Evolutionary conservation across 2,113 vertebrate species (phyloP).

Genomic region (Ameiurus melas): DNA sequence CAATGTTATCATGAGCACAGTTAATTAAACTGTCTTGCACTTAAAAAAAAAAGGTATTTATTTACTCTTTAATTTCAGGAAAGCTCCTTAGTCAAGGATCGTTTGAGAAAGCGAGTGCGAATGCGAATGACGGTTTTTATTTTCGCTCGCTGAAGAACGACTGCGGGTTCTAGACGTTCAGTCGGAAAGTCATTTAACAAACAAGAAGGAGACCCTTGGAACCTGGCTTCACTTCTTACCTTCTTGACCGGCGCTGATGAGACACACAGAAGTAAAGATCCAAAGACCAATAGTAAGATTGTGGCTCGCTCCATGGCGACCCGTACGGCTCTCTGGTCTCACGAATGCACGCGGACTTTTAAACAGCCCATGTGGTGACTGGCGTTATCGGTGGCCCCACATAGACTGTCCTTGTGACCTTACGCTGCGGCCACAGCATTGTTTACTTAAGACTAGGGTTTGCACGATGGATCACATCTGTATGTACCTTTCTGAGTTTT

Average conservation of each 20-base stretch:
- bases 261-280: slow-evolving; percentile 10
- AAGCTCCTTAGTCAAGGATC: background rate
- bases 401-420: background rate
- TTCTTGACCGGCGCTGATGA: background rate
- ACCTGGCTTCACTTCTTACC: background rate
- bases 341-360: background rate
- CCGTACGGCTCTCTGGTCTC: background rate
- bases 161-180: background rate
- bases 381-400: background rate
- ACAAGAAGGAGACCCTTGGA: background rate
- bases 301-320: slow-evolving; percentile 13
- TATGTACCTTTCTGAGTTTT: background rate
- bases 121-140: no score
- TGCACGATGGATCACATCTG: background rate
- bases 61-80: background rate
- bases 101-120: background rate
- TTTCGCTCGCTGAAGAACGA: background rate
- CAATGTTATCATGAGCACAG: background rate
- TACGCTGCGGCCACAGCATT: background rate
- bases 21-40: background rate
- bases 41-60: background rate
- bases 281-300: background rate
- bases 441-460: background rate
- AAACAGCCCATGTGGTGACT: background rate
- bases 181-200: background rate